A percentile compares a stretch with the other conserved stretches of the same genome.
phyloP scores from a whole-genome alignment of 2,113 vertebrate genomes.

The Apteryx owenii region DNA sequence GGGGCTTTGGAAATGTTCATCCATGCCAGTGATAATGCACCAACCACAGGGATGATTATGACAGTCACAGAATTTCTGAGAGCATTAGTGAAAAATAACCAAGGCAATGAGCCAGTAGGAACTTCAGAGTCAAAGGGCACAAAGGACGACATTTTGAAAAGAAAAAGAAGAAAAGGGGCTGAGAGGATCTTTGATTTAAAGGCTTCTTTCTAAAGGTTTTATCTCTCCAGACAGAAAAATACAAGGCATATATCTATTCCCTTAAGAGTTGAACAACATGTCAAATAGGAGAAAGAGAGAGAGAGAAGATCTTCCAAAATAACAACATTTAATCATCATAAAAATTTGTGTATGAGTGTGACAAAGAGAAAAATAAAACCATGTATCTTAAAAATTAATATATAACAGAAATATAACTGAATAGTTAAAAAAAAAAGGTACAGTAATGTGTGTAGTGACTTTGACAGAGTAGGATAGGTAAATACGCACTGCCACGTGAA shows the following conservation, averaged over 20 bases:
- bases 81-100: constrained; percentile 41
- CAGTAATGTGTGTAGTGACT: neutral
- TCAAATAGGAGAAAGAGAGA: neutral
- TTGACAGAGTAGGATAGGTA: neutral
- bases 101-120: neutral
- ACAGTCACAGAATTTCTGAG: constrained; percentile 24
- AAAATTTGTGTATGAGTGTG: neutral
- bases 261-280: neutral
- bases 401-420: neutral
- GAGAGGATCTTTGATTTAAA: constrained; percentile 41
- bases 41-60: constrained; percentile 25
- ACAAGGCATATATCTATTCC: constrained; percentile 14
- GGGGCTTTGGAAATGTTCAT: constrained; percentile 59
- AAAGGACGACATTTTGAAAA: neutral
- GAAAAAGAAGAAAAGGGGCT: constrained; percentile 15
- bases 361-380: neutral
- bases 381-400: neutral
- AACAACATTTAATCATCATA: constrained; percentile 19
- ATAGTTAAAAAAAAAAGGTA: neutral
- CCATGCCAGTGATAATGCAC: constrained; percentile 39
- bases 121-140: constrained; percentile 45
- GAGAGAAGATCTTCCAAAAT: neutral
- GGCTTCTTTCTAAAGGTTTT: constrained; percentile 54
- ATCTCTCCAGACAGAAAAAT: constrained; percentile 27
- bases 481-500: neutral